phyloP scores from a whole-genome alignment of 2,888 invertebrate species.

The Pharmacophagus antenor region DNA sequence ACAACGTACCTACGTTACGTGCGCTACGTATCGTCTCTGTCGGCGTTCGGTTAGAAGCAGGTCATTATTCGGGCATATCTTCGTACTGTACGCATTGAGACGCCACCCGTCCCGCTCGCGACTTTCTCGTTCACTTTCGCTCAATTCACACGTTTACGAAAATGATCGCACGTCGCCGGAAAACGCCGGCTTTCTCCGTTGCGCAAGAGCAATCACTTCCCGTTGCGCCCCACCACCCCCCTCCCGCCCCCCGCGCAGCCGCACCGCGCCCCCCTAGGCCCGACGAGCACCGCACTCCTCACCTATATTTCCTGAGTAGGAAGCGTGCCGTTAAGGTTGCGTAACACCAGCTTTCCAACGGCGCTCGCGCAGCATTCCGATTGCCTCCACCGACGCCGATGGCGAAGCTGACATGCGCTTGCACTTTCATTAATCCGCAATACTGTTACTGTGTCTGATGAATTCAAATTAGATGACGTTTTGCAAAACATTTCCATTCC shows the following conservation, averaged over 20 bases:
- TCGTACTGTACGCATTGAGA: constrained; percentile 1
- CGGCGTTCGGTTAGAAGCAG: constrained; percentile 4
- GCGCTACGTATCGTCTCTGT: background rate
- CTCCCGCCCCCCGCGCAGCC: constrained; percentile 28
- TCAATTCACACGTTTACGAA: constrained; percentile 79
- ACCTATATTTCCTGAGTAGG: constrained; percentile 74
- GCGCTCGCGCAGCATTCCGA: constrained; percentile 48
- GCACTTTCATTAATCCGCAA: constrained; percentile 27
- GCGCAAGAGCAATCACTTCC: constrained; percentile 72
- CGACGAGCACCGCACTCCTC: constrained; percentile 55
- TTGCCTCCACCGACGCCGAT: constrained; percentile 33
- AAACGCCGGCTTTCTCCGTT: constrained; percentile 74
- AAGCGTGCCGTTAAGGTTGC: constrained; percentile 53
- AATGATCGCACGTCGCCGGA: constrained; percentile 74
- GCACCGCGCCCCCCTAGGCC: constrained; percentile 12
- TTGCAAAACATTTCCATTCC: constrained; percentile 6
- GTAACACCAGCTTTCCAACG: constrained; percentile 63
- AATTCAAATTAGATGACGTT: constrained; percentile 11
- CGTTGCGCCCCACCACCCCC: constrained; percentile 44
- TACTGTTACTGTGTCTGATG: constrained; percentile 9
- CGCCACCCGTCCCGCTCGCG: constrained; percentile 32
- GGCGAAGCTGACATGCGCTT: constrained; percentile 24
- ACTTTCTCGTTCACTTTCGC: constrained; percentile 76
- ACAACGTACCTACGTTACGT: constrained; percentile 3
- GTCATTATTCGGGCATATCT: constrained; percentile 14